Base-by-base conservation (phyloP, 2,797 vertebrate species). In the Crax fasciolata region DNA sequence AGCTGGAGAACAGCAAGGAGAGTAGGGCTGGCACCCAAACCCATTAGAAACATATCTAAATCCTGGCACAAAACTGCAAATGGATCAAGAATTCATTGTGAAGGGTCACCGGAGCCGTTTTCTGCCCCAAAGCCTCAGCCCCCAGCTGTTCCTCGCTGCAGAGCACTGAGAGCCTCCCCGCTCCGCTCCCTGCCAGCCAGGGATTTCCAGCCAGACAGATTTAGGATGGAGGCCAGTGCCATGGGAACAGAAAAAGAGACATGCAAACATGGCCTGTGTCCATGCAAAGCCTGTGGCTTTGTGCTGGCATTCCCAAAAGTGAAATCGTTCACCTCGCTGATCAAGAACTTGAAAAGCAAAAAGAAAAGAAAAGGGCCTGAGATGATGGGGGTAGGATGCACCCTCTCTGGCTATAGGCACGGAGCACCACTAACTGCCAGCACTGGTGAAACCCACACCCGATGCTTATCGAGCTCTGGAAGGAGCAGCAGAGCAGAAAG, bases 121-220 rank as follows among this genome's bases (percentile, higher is more conserved):
- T 82, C 80, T 2, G 0, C 30, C 71, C 84, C 27, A 43, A 44
- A 51, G 70, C 38, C 79, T 86, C 88, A 25, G 11, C 21, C 39
- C 32, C 44, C 21, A 11, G 3, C 57, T 49, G 41, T 61, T 49
- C 55, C 1, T 1, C 3, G 16, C 11, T 19, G 57, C 73, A 12
- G 19, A 25, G 49, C 3, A 0, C 32, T 0, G 2, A 32, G 23
- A 76, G 13, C 32, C 54, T 49, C 52, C 35, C 43, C 11, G 0
- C 46, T 4, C 49, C 0, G 4, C 61, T 65, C 48, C 52, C 65
- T 77, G 68, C 58, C 91, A 59, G 61, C 38, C 25, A 8, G 17
- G 59, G 32, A 13, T 3, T 59, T 16, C 35, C 90, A 23, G 44
- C 6, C 3, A 41, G 80, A 27, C 2, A 5, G 48, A 9, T 38